Evolutionary conservation across 2,797 vertebrate genomes (phyloP).

Genomic region (Hydrocynus forskahlii): DNA sequence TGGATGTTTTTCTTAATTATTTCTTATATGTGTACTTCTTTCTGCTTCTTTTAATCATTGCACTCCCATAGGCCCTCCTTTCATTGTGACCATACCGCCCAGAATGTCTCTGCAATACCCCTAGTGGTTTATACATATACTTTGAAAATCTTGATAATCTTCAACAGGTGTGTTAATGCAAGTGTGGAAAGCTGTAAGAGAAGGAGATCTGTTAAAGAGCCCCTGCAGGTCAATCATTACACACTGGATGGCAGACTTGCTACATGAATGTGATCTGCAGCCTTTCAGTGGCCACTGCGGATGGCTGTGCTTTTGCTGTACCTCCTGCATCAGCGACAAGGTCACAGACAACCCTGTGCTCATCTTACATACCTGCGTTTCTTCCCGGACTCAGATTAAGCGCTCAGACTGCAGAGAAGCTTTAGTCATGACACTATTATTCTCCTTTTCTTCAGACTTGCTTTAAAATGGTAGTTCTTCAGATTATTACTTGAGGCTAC

Average conservation of each 20-base stretch:
- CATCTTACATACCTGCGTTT: slow-evolving; percentile 34
- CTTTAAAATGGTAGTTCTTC: neutral
- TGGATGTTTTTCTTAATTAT: no score
- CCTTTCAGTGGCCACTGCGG: neutral
- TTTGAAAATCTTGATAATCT: neutral
- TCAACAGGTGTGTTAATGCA: neutral
- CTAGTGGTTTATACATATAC: neutral
- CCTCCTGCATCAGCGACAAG: slow-evolving; percentile 32
- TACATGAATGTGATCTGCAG: slow-evolving; percentile 21
- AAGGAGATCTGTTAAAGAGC: neutral
- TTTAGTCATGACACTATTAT: neutral
- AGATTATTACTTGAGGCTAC: neutral
- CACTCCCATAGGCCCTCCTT: neutral
- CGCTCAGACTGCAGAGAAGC: neutral
- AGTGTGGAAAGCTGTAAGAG: neutral
- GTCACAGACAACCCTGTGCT: slow-evolving; percentile 40
- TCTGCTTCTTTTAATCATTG: neutral
- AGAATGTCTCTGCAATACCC: neutral
- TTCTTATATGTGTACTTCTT: neutral
- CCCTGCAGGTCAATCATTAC: slow-evolving; percentile 15
- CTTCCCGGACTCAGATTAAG: slow-evolving; percentile 33
- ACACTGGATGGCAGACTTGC: slow-evolving; percentile 61
- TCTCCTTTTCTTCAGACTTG: slow-evolving; percentile 1
- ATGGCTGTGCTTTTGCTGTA: neutral
- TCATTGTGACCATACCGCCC: neutral